These are phyloP conservation scores for Hyles lineata DNA, from an alignment of 2,888 invertebrate genomes.

Conservation along the genomic window DNA sequence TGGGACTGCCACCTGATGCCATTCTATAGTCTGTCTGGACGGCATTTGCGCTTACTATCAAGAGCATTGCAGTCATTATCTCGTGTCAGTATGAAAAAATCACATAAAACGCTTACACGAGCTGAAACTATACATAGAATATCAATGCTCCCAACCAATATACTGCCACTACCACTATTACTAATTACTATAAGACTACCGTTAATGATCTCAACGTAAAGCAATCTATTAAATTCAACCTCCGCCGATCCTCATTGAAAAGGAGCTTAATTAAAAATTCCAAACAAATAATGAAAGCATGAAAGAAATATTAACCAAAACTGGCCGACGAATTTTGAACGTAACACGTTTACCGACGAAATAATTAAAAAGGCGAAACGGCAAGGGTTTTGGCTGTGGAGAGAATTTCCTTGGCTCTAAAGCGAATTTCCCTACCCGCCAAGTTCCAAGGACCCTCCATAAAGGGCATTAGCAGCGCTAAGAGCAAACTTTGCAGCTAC, in stretches of 20 bases:
- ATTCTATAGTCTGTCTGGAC: no score
- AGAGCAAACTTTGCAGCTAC: slow-evolving; percentile 30
- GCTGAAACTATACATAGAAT: no score
- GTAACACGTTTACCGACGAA: slow-evolving; percentile 22
- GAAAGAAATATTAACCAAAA: slow-evolving; percentile 20
- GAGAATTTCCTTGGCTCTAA: slow-evolving; percentile 28
- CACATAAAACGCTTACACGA: no score
- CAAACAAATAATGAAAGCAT: slow-evolving; percentile 19
- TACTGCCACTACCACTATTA: no score
- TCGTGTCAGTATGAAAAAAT: no score
- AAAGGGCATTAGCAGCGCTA: slow-evolving; percentile 33
- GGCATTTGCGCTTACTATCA: no score
- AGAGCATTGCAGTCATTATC: no score
- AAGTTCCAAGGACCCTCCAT: slow-evolving; percentile 34
- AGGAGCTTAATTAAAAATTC: slow-evolving; percentile 16
- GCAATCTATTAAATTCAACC: background rate
- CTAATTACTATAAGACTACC: background rate
- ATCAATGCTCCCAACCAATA: no score
- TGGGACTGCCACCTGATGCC: no score
- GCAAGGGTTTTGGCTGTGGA: slow-evolving; percentile 25
- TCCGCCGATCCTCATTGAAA: slow-evolving; percentile 1
- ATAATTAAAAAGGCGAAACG: slow-evolving; percentile 31
- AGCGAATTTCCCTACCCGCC: slow-evolving; percentile 32
- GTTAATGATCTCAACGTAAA: background rate
- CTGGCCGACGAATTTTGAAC: background rate